Conservation (phyloP, 2,888 invertebrate genomes). For the Cerastoderma edule region DNA sequence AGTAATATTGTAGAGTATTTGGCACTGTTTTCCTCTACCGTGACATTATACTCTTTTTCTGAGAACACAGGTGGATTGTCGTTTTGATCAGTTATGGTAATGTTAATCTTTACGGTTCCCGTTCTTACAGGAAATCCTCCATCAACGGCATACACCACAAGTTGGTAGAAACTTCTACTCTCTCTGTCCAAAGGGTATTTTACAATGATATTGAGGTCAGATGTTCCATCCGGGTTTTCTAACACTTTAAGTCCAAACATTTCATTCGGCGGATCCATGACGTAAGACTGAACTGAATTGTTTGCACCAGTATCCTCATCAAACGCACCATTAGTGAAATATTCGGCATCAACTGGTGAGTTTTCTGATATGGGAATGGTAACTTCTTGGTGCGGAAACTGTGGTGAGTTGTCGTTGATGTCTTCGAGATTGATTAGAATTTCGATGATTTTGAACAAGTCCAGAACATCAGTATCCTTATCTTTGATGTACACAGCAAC, state of each 20-base stretch:
- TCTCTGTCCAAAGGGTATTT: conserved; percentile 76
- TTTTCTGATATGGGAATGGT: conserved; percentile 71
- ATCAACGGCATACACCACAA: conserved; percentile 75
- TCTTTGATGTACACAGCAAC: conserved; percentile 73
- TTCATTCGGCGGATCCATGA: conserved; percentile 68
- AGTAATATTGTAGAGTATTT: conserved; percentile 65
- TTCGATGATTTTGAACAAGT: conserved; percentile 71
- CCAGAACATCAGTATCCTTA: conserved; percentile 53
- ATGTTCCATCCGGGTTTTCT: conserved; percentile 64
- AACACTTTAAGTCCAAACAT: conserved; percentile 71
- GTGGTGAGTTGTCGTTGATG: conserved; percentile 74
- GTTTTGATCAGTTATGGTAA: conserved; percentile 76
- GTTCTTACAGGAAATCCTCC: conserved; percentile 72
- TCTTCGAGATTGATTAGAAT: conserved; percentile 68
- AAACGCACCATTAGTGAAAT: conserved; percentile 70
- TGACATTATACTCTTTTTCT: conserved; percentile 65
- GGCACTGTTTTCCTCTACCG: conserved; percentile 70
- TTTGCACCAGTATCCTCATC: conserved; percentile 70
- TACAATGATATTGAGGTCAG: conserved; percentile 74
- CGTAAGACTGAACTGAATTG: conserved; percentile 72
- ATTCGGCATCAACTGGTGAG: conserved; percentile 59
- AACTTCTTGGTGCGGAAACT: conserved; percentile 64
- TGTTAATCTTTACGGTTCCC: conserved; percentile 74
- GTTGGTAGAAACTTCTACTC: conserved; percentile 68
- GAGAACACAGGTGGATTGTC: conserved; percentile 75